Base-by-base conservation (phyloP, 2,888 invertebrate genomes). In the Meliscaeva auricollis region DNA sequence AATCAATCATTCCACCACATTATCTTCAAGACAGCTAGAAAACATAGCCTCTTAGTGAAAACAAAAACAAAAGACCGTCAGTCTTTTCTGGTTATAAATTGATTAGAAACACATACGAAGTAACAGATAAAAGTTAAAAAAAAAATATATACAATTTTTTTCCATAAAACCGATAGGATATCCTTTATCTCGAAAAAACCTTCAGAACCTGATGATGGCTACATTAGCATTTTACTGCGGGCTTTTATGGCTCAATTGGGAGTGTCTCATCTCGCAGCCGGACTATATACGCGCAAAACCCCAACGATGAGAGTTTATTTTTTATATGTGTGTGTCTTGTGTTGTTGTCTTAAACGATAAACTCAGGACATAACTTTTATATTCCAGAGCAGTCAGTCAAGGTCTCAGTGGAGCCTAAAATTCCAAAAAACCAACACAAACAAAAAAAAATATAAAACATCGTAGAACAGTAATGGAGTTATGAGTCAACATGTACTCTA, bases 401-500 rank as follows among this genome's bases (percentile, higher is more conserved):
- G 58, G 73, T 48, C 77, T 54, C 76, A 6, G 0, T 46, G 82
- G 62, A 44, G 82, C 73, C 73, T 68, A 62, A 72, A 66, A 66
- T 52, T 52, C 66, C 64, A n/a, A n/a, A n/a, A n/a, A n/a, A n/a
- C n/a, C n/a, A n/a, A n/a, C n/a, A n/a, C n/a, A n/a, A n/a, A n/a
- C n/a, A n/a, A n/a, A n/a, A n/a, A n/a, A n/a, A n/a, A n/a, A n/a
- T n/a, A n/a, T n/a, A n/a, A n/a, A n/a, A n/a, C 11, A 3, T 9
- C 9, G 9, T 13, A 62, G 35, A 20, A 58, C 22, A 64, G n/a
- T 54, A 66, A 76, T 70, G 74, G 79, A 84, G 74, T 79, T 79
- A 79, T 79, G 84, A 80, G 72, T 80, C 84, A 80, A 66, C 48
- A 58, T 58, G 35, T 58, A 75, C 38, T 38, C 7, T 79, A 62